phyloP scores from a whole-genome alignment of 2,888 invertebrate genomes.

The Didymodactylos carnosus region DNA sequence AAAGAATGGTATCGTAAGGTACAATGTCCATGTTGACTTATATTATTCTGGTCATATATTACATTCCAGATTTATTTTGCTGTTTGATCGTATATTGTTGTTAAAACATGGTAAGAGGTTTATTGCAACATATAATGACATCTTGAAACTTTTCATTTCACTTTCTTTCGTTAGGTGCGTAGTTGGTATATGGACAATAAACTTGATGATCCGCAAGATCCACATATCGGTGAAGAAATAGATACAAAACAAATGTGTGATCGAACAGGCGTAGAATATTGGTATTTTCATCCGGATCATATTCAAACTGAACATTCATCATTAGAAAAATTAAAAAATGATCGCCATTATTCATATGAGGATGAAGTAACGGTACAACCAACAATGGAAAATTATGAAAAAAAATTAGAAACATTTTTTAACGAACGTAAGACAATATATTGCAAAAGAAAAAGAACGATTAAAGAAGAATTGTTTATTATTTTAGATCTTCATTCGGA shows the following conservation, averaged over 20 bases:
- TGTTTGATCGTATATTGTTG: too few species aligned
- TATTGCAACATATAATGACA: too few species aligned
- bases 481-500: constrained; percentile 91
- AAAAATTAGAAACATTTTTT: constrained; percentile 57
- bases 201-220: background rate
- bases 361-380: background rate
- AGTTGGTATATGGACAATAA: background rate
- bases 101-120: too few species aligned
- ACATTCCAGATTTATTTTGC: too few species aligned
- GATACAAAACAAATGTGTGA: background rate
- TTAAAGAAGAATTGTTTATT: constrained; percentile 64
- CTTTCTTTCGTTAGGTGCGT: background rate
- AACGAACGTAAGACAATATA: too few species aligned
- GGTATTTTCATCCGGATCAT: background rate
- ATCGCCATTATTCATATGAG: background rate
- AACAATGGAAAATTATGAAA: background rate
- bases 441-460: too few species aligned
- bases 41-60: too few species aligned
- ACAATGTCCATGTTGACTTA: too few species aligned
- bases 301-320: background rate
- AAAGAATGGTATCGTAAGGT: too few species aligned
- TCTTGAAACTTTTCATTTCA: background rate
- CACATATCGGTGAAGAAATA: background rate
- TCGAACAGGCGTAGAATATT: background rate
- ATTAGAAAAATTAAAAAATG: background rate